phyloP scores from a whole-genome alignment of 2,888 invertebrate species.

The Endotricha flammealis region DNA sequence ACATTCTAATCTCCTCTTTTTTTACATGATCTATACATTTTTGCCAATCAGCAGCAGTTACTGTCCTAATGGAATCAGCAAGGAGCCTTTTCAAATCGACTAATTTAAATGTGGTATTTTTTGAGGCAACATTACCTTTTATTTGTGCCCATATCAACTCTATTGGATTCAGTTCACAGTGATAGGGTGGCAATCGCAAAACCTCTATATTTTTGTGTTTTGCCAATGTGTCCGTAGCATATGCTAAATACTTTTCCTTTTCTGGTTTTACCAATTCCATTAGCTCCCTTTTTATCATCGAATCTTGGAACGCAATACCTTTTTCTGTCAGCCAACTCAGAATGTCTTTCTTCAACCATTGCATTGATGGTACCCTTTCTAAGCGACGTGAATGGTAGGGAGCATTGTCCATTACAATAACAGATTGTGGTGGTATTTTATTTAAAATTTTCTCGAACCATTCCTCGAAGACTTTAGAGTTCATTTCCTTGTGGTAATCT shows the following conservation, averaged over 20 bases:
- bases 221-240: slow-evolving; percentile 19
- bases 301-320: slow-evolving; percentile 8
- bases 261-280: slow-evolving; percentile 9
- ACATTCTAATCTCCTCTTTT: background rate
- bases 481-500: slow-evolving; percentile 25
- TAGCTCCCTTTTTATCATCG: slow-evolving; percentile 4
- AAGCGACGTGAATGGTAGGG: slow-evolving; percentile 14
- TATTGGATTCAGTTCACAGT: slow-evolving; percentile 18
- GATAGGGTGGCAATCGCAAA: slow-evolving; percentile 16
- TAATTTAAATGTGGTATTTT: background rate
- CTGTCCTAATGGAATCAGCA: background rate
- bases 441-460: slow-evolving; percentile 20
- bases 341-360: background rate
- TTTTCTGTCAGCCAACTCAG: slow-evolving; percentile 11
- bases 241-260: slow-evolving; percentile 10
- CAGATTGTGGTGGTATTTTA: slow-evolving; percentile 19
- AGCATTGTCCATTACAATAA: slow-evolving; percentile 20
- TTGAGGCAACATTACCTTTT: background rate
- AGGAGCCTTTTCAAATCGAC: background rate
- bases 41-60: background rate
- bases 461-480: slow-evolving; percentile 15
- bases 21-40: background rate
- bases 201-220: slow-evolving; percentile 9
- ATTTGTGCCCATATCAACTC: slow-evolving; percentile 15
- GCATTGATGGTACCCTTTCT: slow-evolving; percentile 1